Conservation (phyloP, 2,113 vertebrate genomes). For the Thermophis baileyi region DNA sequence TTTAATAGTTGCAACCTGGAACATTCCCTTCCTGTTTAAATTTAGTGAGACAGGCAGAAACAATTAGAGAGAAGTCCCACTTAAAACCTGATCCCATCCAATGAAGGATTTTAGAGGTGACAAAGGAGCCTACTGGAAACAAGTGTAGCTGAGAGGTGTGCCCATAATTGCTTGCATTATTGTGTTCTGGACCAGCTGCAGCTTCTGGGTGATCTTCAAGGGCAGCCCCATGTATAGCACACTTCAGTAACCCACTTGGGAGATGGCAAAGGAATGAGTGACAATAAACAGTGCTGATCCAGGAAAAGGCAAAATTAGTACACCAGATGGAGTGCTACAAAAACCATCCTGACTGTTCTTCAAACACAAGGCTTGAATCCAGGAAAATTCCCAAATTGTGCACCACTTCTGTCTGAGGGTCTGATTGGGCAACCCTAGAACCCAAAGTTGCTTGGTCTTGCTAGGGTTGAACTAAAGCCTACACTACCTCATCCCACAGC, state of each 20-base stretch:
- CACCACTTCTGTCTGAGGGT: neutral
- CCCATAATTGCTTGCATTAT: neutral
- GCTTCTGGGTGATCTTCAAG: neutral
- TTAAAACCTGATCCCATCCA: neutral
- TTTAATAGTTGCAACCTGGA: neutral
- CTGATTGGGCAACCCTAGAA: neutral
- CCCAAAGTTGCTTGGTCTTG: neutral
- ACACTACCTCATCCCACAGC: neutral
- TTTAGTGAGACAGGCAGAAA: neutral
- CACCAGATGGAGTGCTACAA: neutral
- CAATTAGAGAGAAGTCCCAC: neutral
- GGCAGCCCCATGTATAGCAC: no score
- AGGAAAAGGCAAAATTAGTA: neutral
- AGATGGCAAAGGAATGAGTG: neutral
- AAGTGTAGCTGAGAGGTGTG: neutral
- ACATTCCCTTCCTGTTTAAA: neutral
- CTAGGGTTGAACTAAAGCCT: neutral
- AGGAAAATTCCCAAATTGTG: neutral
- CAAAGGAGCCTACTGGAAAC: neutral
- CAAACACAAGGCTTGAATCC: neutral
- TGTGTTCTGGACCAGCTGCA: neutral
- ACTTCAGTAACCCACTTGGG: neutral
- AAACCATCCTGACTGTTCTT: neutral
- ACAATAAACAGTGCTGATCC: neutral
- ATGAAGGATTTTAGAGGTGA: neutral